These are phyloP conservation scores for Lophotis ruficrista DNA, from an alignment of 2,113 vertebrate genomes.

Conservation along the genomic window DNA sequence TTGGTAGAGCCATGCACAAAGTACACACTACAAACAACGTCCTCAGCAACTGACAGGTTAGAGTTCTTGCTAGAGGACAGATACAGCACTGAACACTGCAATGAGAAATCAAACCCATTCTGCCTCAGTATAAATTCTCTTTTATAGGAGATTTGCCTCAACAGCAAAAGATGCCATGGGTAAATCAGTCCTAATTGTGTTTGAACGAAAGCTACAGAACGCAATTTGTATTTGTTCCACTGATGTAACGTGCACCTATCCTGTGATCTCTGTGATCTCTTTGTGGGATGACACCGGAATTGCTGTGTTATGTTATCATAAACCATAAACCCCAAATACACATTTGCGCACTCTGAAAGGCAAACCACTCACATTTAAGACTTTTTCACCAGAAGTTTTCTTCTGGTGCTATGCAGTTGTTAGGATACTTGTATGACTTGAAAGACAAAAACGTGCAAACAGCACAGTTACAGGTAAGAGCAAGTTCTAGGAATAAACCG, in stretches of 20 bases:
- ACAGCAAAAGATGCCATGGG: background rate
- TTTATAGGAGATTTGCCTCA: background rate
- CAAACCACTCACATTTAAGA: background rate
- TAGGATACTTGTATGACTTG: background rate
- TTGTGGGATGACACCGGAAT: background rate
- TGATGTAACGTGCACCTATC: accelerated
- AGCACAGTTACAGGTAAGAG: constrained; percentile 33
- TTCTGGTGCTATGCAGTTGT: background rate
- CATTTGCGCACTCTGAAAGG: background rate
- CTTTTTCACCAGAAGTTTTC: background rate
- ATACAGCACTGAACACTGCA: background rate
- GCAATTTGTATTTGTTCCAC: background rate
- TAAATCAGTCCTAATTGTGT: background rate
- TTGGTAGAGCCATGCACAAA: background rate
- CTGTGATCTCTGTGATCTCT: background rate
- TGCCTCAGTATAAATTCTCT: background rate
- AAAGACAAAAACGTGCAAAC: constrained; percentile 14
- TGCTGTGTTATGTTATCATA: background rate
- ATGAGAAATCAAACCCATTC: background rate
- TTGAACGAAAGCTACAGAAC: background rate
- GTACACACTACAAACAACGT: accelerated
- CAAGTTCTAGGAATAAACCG: constrained; percentile 7
- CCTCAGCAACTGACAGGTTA: background rate
- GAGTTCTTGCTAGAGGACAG: background rate
- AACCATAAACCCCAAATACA: background rate